Evolutionary conservation across 1,140 invertebrate species (phyloP).

Genomic region (Dysdera silvatica): DNA sequence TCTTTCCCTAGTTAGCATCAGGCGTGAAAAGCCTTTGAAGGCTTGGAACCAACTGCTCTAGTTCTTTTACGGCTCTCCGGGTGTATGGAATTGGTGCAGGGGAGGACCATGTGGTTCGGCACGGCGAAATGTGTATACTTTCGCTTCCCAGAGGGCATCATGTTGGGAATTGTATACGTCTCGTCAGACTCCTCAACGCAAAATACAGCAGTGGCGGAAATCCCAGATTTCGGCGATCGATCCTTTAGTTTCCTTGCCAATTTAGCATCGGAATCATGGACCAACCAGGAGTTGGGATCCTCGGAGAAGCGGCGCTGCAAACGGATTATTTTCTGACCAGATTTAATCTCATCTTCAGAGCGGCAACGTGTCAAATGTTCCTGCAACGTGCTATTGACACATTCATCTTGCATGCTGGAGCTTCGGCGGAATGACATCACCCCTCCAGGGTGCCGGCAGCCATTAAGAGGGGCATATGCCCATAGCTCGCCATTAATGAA

Average conservation of each 20-base stretch:
- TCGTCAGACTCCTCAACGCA: slow-evolving; percentile 23
- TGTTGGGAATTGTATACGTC: slow-evolving; percentile 17
- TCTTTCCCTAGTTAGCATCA: too few relatives aligned
- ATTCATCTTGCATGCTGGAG: slow-evolving; percentile 17
- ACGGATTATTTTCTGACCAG: slow-evolving; percentile 12
- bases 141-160: slow-evolving; percentile 13
- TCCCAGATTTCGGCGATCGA: slow-evolving; percentile 17
- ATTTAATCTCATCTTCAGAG: slow-evolving; percentile 27
- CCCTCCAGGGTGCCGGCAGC: slow-evolving; percentile 7
- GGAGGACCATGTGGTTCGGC: slow-evolving; percentile 23
- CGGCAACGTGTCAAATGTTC: slow-evolving; percentile 18
- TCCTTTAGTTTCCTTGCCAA: slow-evolving; percentile 9
- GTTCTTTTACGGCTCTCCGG: slow-evolving; percentile 23
- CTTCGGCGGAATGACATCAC: slow-evolving; percentile 15
- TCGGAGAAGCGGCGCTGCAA: slow-evolving; percentile 21
- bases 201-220: slow-evolving; percentile 23
- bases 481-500: slow-evolving; percentile 18
- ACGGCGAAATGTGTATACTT: slow-evolving; percentile 26
- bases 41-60: slow-evolving; percentile 22
- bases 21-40: slow-evolving; percentile 25
- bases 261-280: neutral
- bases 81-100: slow-evolving; percentile 24
- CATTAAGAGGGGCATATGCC: slow-evolving; percentile 21
- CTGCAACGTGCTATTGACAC: neutral
- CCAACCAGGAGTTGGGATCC: slow-evolving; percentile 17